Evolutionary conservation across 2,113 vertebrate genomes (phyloP).

Genomic region (Mus pahari): DNA sequence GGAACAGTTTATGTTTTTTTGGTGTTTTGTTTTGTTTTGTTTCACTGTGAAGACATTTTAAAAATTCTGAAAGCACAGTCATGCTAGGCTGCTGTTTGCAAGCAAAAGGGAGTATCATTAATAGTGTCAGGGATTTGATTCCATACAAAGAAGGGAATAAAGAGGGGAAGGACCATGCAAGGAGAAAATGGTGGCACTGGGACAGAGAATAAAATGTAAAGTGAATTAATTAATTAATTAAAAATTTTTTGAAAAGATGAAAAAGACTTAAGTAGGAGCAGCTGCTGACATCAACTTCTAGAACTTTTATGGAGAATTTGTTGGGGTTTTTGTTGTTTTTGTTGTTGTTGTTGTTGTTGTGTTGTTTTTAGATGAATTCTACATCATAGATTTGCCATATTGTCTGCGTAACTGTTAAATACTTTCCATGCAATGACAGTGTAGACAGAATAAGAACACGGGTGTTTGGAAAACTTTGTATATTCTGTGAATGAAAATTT

Average conservation of each 20-base stretch:
- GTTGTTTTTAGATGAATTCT: neutral
- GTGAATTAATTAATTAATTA: too few relatives aligned
- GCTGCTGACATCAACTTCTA: neutral
- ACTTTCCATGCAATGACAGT: neutral
- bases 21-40: too few relatives aligned
- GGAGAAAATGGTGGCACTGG: too few relatives aligned
- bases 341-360: too few relatives aligned
- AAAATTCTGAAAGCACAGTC: neutral
- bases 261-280: neutral
- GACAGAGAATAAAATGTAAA: too few relatives aligned
- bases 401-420: neutral
- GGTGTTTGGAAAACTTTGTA: neutral
- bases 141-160: too few relatives aligned
- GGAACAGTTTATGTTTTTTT: neutral
- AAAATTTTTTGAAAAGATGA: too few relatives aligned
- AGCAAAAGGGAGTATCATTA: too few relatives aligned
- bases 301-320: neutral
- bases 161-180: too few relatives aligned
- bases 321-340: too few relatives aligned
- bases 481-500: neutral
- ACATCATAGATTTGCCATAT: neutral
- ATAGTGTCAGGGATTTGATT: too few relatives aligned
- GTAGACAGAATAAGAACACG: neutral
- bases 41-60: neutral
- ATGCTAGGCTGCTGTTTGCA: too few relatives aligned